phyloP scores from a whole-genome alignment of 2,113 vertebrate genomes.

The Mus pahari region DNA sequence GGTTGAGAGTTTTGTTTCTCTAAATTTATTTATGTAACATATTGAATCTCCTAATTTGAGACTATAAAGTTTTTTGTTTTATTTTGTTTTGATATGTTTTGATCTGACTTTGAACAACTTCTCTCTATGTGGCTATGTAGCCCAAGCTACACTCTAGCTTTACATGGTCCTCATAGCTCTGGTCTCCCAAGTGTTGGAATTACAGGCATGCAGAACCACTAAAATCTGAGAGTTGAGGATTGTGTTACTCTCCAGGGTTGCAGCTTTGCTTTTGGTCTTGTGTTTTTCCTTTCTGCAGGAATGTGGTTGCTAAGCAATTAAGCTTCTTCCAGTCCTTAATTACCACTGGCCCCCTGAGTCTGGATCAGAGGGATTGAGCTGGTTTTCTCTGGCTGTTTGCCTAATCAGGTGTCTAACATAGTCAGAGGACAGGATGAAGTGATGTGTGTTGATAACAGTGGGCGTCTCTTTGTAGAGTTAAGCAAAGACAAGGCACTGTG shows the following conservation, averaged over 20 bases:
- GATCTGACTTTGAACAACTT: background rate
- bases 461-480: background rate
- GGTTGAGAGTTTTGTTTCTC: conserved; percentile 48
- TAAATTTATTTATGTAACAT: conserved; percentile 29
- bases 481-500: background rate
- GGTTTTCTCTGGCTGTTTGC: conserved; percentile 25
- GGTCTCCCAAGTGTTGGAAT: background rate
- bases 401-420: conserved; percentile 37
- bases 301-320: conserved; percentile 40
- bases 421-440: conserved; percentile 23
- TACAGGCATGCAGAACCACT: background rate
- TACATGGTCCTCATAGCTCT: background rate
- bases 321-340: conserved; percentile 37
- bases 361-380: conserved; percentile 9
- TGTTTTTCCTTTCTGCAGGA: background rate
- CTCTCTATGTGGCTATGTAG: background rate
- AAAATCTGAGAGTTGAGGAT: background rate
- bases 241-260: conserved; percentile 7
- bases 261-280: conserved; percentile 20
- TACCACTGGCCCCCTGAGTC: conserved; percentile 34
- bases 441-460: conserved; percentile 26
- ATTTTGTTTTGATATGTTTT: background rate
- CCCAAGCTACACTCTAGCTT: background rate
- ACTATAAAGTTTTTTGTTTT: background rate
- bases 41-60: background rate